phyloP scores from a whole-genome alignment of 2,888 invertebrate genomes.

The Phorcus lineatus region DNA sequence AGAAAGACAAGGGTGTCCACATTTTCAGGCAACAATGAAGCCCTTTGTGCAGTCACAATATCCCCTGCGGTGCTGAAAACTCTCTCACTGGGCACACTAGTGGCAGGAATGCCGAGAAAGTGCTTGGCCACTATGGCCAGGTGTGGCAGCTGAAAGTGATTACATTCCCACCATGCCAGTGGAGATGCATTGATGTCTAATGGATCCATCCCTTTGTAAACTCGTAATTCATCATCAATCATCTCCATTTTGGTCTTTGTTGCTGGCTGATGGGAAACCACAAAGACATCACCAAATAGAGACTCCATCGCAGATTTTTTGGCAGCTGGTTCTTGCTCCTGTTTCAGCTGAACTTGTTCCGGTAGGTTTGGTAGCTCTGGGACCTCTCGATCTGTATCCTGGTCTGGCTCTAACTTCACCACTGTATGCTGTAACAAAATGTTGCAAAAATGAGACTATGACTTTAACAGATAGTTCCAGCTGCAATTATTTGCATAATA shows the following conservation, averaged over 20 bases:
- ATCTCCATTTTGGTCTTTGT: neutral
- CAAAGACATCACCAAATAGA: neutral
- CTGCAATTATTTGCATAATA: too few species aligned
- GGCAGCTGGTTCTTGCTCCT: too few species aligned
- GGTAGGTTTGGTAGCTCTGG: too few species aligned
- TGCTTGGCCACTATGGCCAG: neutral
- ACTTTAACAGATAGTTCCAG: too few species aligned
- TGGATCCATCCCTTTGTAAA: neutral
- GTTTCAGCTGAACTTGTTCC: too few species aligned
- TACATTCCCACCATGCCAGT: neutral
- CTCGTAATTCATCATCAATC: neutral
- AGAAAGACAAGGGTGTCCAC: too few species aligned
- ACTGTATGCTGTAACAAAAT: too few species aligned
- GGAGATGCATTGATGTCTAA: neutral
- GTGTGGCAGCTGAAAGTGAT: neutral
- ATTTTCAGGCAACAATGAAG: too few species aligned
- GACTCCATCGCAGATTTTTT: too few species aligned
- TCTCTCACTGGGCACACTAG: neutral
- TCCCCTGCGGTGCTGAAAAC: neutral
- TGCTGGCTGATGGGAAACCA: neutral
- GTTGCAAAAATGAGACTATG: too few species aligned
- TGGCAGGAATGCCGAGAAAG: neutral
- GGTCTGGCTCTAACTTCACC: too few species aligned
- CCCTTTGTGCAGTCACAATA: neutral
- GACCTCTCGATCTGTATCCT: too few species aligned